Evolutionary conservation across 2,888 invertebrate genomes (phyloP).

Genomic region (Tanypteryx hageni): DNA sequence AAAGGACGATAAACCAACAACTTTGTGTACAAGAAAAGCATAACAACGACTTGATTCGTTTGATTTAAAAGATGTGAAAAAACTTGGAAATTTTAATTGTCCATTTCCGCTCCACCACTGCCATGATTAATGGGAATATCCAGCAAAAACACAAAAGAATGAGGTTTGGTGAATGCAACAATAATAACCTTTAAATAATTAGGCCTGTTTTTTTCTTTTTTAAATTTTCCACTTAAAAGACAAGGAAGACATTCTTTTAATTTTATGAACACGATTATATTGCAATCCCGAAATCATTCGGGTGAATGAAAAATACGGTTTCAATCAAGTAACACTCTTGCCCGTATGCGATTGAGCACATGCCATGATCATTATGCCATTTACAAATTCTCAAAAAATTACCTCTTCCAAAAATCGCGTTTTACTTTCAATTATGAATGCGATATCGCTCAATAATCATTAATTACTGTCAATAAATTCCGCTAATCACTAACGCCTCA

Average conservation of each 20-base stretch:
- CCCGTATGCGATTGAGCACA: slow-evolving; percentile 39
- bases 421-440: neutral
- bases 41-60: neutral
- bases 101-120: neutral
- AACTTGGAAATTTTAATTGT: neutral
- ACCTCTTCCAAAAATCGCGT: slow-evolving; percentile 1
- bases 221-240: neutral
- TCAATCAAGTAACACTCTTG: slow-evolving; percentile 45
- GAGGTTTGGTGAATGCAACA: neutral
- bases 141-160: neutral
- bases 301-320: slow-evolving; percentile 29
- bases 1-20: neutral
- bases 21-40: neutral
- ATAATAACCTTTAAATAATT: slow-evolving; percentile 1
- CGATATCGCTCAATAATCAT: slow-evolving; percentile 8
- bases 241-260: slow-evolving; percentile 56
- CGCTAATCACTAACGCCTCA: slow-evolving; percentile 6
- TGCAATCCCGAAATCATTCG: slow-evolving; percentile 17
- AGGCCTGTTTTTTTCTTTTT: neutral
- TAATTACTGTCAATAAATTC: slow-evolving; percentile 31
- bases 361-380: slow-evolving; percentile 8
- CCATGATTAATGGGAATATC: neutral
- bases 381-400: slow-evolving; percentile 51
- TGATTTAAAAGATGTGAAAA: neutral
- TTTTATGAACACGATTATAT: slow-evolving; percentile 43